Conservation (phyloP, 2,113 vertebrate genomes). For the Reinhardtius hippoglossoides region DNA sequence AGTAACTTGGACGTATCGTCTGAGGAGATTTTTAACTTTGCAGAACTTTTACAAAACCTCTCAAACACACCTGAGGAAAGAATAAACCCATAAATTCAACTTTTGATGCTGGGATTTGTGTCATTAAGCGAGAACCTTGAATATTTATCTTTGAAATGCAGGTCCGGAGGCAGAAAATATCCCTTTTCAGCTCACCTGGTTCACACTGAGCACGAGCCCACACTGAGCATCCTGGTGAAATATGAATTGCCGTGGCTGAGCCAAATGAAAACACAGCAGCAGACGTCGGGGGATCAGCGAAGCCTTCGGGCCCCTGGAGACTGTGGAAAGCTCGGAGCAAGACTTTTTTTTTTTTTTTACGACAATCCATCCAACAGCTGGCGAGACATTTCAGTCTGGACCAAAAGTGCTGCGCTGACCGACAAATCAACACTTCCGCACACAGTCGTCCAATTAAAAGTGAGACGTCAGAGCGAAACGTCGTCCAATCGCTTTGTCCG, state of each 20-base stretch:
- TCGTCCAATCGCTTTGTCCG: neutral
- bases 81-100: too few relatives aligned
- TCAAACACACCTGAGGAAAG: too few relatives aligned
- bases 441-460: neutral
- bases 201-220: neutral
- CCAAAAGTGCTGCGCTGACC: neutral
- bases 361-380: slow-evolving; percentile 1
- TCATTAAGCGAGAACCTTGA: neutral
- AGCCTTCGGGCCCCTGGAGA: neutral
- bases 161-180: neutral
- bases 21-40: too few relatives aligned
- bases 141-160: neutral
- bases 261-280: slow-evolving; percentile 5
- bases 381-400: slow-evolving; percentile 11
- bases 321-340: neutral
- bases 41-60: too few relatives aligned
- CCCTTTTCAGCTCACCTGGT: neutral
- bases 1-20: too few relatives aligned
- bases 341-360: neutral
- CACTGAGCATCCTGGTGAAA: neutral
- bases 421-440: neutral
- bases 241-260: neutral
- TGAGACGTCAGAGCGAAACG: neutral
- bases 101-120: neutral
- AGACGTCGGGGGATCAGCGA: neutral